These are phyloP conservation scores for Sinopyrophorus schimmeli DNA, from an alignment of 2,888 invertebrate species.

Conservation along the genomic window DNA sequence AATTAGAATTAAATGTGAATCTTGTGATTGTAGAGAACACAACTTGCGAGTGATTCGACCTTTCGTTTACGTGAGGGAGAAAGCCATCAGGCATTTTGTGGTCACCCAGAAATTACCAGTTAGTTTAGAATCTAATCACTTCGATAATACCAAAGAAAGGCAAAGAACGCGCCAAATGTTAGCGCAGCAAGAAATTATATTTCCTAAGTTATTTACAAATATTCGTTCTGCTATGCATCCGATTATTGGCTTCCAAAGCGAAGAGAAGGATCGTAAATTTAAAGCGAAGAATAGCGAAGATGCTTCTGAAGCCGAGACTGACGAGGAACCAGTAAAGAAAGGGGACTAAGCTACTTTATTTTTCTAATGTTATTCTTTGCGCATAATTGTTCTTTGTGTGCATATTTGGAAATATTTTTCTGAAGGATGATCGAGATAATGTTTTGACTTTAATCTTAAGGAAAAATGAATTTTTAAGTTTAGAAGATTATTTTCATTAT, in stretches of 20 bases:
- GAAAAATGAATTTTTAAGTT: no score
- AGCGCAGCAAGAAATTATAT: constrained; percentile 72
- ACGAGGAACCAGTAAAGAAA: constrained; percentile 68
- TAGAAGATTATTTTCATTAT: no score
- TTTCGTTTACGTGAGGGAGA: constrained; percentile 83
- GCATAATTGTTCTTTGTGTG: constrained; percentile 7
- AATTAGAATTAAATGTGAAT: no score
- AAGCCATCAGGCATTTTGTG: constrained; percentile 72
- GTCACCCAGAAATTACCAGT: constrained; percentile 73
- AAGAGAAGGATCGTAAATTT: constrained; percentile 62
- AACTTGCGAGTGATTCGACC: constrained; percentile 84
- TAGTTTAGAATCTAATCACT: constrained; percentile 51
- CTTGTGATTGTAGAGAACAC: constrained; percentile 71
- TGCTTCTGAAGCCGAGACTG: constrained; percentile 65
- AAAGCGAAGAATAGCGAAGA: constrained; percentile 63
- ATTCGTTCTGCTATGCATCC: constrained; percentile 72
- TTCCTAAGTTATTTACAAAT: constrained; percentile 75
- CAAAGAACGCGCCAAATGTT: constrained; percentile 70
- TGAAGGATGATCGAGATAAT: no score
- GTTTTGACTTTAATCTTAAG: no score
- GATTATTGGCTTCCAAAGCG: constrained; percentile 53
- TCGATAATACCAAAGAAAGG: constrained; percentile 50
- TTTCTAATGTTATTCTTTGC: no score
- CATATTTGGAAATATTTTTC: neutral
- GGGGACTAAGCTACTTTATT: constrained; percentile 37